Percentiles rank a stretch among this genome's conserved stretches.
phyloP scores from a whole-genome alignment of 2,888 invertebrate genomes.

The Nysson spinosus region DNA sequence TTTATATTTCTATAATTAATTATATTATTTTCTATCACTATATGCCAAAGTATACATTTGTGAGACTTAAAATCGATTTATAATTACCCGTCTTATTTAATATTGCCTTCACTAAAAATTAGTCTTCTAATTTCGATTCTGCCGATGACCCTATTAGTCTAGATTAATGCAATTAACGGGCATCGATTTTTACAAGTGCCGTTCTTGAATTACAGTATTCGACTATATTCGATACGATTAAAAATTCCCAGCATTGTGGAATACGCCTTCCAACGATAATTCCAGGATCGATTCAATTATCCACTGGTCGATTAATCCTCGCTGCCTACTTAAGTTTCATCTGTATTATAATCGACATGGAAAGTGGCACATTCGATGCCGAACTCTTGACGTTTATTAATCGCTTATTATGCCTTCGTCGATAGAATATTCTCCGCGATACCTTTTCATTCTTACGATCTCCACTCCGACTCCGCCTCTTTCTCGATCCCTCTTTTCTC shows the following conservation, averaged over 20 bases:
- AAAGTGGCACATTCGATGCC: constrained; percentile 44
- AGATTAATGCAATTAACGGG: too few species aligned
- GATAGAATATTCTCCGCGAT: constrained; percentile 1
- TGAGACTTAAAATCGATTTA: too few species aligned
- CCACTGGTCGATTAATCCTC: constrained; percentile 40
- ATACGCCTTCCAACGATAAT: constrained; percentile 18
- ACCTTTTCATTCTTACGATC: neutral
- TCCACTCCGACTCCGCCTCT: neutral
- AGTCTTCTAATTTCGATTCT: too few species aligned
- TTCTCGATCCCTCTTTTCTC: neutral
- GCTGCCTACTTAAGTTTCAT: constrained; percentile 16
- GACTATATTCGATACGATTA: constrained; percentile 27
- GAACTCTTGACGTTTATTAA: constrained; percentile 44
- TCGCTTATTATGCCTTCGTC: constrained; percentile 25
- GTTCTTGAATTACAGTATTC: too few species aligned
- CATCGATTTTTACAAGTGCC: too few species aligned
- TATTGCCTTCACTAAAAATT: too few species aligned
- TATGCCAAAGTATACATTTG: too few species aligned
- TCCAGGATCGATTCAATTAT: constrained; percentile 49
- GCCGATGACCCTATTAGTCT: too few species aligned
- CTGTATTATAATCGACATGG: constrained; percentile 18
- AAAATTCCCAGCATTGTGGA: constrained; percentile 4
- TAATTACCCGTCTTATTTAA: too few species aligned
- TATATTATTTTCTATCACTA: too few species aligned
- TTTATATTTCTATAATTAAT: too few species aligned